A percentile compares a stretch with the other conserved stretches of the same genome.
These are phyloP conservation scores for Heptranchias perlo DNA, from an alignment of 2,113 vertebrate genomes.

Conservation along the genomic window DNA sequence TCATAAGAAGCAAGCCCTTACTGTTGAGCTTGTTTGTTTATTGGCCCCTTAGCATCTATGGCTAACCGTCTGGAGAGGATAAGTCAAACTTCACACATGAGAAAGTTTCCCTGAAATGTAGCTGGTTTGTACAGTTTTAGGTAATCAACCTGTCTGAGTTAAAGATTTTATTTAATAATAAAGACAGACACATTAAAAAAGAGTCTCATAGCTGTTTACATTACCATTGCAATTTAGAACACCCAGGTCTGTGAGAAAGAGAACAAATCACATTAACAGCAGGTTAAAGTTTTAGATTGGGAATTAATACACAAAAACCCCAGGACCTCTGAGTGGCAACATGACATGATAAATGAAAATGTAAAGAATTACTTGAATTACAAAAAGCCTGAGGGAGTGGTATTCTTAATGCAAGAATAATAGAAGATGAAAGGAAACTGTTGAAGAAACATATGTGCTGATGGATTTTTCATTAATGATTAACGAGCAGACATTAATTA, in stretches of 20 bases:
- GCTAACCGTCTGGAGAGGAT: neutral
- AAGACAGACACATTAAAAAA: neutral
- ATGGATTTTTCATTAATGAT: neutral
- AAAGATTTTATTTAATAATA: neutral
- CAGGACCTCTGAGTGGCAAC: neutral
- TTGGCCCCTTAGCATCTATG: neutral
- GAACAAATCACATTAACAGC: neutral
- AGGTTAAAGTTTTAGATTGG: neutral
- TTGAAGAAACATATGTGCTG: neutral
- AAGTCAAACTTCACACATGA: neutral
- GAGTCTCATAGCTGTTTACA: neutral
- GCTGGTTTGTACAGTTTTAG: neutral
- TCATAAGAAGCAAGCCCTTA: neutral
- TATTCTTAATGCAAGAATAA: neutral
- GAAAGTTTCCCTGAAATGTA: neutral
- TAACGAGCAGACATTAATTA: neutral
- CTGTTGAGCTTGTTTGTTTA: neutral
- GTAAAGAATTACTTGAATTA: conserved; percentile 12
- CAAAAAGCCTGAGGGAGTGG: neutral
- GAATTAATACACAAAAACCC: neutral
- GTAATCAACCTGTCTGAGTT: neutral
- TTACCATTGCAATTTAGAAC: neutral
- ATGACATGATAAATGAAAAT: neutral
- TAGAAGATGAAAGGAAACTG: neutral
- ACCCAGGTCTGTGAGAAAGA: neutral